Percentiles rank a stretch among this genome's conserved stretches.
phyloP scores from a whole-genome alignment of 2,888 invertebrate species.

The Palloptera scutellata region DNA sequence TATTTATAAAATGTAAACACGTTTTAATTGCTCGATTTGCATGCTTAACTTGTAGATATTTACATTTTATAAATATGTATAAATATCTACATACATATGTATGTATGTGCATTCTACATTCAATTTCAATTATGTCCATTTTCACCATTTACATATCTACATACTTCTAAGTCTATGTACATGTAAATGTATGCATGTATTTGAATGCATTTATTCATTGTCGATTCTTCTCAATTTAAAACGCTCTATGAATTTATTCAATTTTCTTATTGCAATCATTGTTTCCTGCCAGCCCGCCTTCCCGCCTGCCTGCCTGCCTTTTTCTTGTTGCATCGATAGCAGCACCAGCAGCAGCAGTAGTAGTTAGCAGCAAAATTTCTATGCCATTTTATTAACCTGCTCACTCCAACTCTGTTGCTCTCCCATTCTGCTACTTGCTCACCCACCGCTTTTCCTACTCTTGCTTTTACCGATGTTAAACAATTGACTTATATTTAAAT shows the following conservation, averaged over 20 bases:
- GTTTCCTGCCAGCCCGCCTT: neutral
- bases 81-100: too few species aligned
- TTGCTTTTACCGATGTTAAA: slow-evolving; percentile 4
- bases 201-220: neutral
- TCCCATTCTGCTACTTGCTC: neutral
- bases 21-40: neutral
- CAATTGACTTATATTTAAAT: slow-evolving; percentile 52
- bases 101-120: too few species aligned
- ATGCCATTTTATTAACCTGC: neutral
- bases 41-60: neutral
- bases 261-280: neutral
- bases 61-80: too few species aligned
- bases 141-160: too few species aligned
- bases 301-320: too few species aligned
- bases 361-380: neutral
- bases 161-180: too few species aligned
- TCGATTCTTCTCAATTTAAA: slow-evolving; percentile 1
- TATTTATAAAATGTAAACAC: neutral
- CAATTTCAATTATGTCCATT: too few species aligned
- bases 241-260: neutral
- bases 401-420: neutral
- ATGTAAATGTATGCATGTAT: too few species aligned
- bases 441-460: too few species aligned
- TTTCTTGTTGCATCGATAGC: neutral
- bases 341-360: neutral